phyloP scores from a whole-genome alignment of 2,888 invertebrate species.

The Limnephilus marmoratus region DNA sequence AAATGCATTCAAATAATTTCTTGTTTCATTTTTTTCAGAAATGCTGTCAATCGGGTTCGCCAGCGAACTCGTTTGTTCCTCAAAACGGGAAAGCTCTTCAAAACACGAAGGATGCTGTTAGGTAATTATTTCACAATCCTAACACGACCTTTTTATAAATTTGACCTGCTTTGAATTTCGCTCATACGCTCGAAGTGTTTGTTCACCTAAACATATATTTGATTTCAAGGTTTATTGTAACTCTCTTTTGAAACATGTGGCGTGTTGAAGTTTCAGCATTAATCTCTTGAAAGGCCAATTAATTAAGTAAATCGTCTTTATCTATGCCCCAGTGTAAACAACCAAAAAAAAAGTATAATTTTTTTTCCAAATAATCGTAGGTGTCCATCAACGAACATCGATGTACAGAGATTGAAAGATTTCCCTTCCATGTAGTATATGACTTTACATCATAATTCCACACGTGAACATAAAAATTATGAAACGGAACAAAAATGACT shows the following conservation, averaged over 20 bases:
- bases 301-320: no score
- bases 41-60: background rate
- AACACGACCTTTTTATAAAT: background rate
- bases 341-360: no score
- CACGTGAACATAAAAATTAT: no score
- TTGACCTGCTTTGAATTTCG: background rate
- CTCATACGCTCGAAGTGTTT: background rate
- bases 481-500: no score
- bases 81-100: conserved; percentile 49
- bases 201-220: background rate
- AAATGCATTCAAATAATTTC: background rate
- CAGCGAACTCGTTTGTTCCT: conserved; percentile 43
- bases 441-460: no score
- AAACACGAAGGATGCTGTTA: conserved; percentile 61
- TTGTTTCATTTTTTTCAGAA: conserved; percentile 5
- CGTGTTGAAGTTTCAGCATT: no score
- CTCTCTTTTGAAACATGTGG: background rate
- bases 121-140: conserved; percentile 54
- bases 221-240: background rate
- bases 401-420: no score
- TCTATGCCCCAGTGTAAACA: no score
- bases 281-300: no score
- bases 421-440: no score
- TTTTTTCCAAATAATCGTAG: no score
- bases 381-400: no score